Conservation (phyloP, 2,113 vertebrate genomes). For the Terrapene triunguis region DNA sequence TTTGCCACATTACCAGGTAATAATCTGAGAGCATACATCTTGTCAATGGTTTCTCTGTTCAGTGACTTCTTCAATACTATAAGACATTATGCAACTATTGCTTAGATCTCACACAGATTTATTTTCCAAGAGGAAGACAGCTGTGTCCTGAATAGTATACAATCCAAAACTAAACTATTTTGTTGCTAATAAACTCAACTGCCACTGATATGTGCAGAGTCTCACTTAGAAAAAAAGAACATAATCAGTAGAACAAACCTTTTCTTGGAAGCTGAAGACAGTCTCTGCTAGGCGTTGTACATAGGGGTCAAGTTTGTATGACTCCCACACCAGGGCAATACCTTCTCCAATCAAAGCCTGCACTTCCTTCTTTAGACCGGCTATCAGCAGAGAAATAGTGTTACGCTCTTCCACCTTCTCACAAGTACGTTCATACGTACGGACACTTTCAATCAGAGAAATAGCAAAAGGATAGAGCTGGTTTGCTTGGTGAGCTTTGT, state of each 20-base stretch:
- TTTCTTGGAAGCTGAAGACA: slow-evolving; percentile 99
- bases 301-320: slow-evolving; percentile 97
- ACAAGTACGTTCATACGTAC: slow-evolving; percentile 95
- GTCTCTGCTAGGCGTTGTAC: slow-evolving; percentile 97
- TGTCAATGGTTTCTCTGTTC: not conserved
- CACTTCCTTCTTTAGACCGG: slow-evolving; percentile 97
- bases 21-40: not conserved
- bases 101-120: not conserved
- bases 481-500: slow-evolving; percentile 99
- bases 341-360: slow-evolving; percentile 96
- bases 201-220: not conserved
- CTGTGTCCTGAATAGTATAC: not conserved
- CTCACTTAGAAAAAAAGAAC: not conserved
- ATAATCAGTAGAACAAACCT: slow-evolving; percentile 80
- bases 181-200: not conserved
- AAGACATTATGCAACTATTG: not conserved
- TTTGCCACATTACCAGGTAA: not conserved
- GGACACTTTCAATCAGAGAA: slow-evolving; percentile 97
- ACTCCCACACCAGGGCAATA: slow-evolving; percentile 97
- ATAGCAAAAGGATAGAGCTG: slow-evolving; percentile 98
- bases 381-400: slow-evolving; percentile 93
- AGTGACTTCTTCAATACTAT: not conserved
- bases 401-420: slow-evolving; percentile 97
- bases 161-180: not conserved
- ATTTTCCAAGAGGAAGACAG: not conserved